Conservation (phyloP, 2,113 vertebrate genomes). For the Sardina pilchardus region DNA sequence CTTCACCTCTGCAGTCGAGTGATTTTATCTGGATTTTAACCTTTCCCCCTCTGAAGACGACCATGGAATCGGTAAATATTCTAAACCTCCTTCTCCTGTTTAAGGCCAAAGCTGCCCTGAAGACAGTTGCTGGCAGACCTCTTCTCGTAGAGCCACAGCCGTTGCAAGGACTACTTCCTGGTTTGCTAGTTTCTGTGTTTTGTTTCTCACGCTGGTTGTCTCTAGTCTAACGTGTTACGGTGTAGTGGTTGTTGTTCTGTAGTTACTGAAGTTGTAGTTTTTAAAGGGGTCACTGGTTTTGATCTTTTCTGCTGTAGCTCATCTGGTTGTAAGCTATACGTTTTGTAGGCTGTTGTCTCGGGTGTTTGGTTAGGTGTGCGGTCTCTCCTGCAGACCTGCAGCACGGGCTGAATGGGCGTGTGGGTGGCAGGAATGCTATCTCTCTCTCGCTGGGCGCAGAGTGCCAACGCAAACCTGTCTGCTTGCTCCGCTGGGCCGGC, state of each 20-base stretch:
- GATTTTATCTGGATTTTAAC: conserved; percentile 78
- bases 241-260: not conserved
- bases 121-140: not conserved
- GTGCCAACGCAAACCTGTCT: not conserved
- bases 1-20: conserved; percentile 57
- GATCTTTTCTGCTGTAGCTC: not conserved
- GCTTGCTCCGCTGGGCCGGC: not conserved
- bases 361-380: not conserved
- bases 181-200: not conserved
- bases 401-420: not conserved
- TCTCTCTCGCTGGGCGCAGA: not conserved
- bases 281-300: not conserved
- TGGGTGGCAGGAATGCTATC: not conserved
- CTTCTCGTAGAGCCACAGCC: not conserved
- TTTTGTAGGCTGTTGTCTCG: not conserved
- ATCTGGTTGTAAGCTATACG: not conserved
- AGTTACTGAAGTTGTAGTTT: not conserved
- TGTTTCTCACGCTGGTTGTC: not conserved
- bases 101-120: not conserved
- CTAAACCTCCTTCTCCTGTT: conserved; percentile 13
- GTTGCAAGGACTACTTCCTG: not conserved
- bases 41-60: conserved; percentile 73
- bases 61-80: conserved; percentile 96
- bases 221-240: not conserved
- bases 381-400: not conserved